phyloP scores from a whole-genome alignment of 2,797 vertebrate species.

The Lepilemur ruficaudatus region DNA sequence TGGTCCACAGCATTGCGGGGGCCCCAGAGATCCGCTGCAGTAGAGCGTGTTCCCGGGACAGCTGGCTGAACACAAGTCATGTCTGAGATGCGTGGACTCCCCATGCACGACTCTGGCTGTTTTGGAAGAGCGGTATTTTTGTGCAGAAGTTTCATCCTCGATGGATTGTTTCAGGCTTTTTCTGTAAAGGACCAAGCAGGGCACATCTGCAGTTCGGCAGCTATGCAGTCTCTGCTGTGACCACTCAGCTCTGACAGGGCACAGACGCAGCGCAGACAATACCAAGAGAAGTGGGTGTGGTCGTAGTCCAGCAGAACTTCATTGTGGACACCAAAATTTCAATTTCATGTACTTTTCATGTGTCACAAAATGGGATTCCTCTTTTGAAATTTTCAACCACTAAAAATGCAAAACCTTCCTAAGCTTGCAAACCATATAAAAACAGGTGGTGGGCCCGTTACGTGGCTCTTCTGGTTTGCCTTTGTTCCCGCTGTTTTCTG shows the following conservation, averaged over 20 bases:
- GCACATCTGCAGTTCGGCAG: too few species aligned
- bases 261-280: fast-evolving
- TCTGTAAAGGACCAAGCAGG: background rate
- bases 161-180: fast-evolving
- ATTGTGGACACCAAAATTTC: background rate
- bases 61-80: background rate
- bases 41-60: background rate
- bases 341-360: fast-evolving
- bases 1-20: background rate
- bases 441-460: fast-evolving
- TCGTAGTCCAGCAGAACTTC: fast-evolving
- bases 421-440: background rate
- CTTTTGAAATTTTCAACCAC: background rate
- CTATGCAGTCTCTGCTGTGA: fast-evolving
- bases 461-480: background rate
- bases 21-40: background rate
- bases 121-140: background rate
- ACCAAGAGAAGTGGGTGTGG: fast-evolving
- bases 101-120: fast-evolving
- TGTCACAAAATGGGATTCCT: fast-evolving
- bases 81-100: background rate
- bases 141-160: background rate
- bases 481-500: background rate
- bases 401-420: background rate
- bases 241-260: fast-evolving